These are phyloP conservation scores for Gallinago solitaria DNA, from an alignment of 2,797 vertebrate genomes.

Conservation along the genomic window DNA sequence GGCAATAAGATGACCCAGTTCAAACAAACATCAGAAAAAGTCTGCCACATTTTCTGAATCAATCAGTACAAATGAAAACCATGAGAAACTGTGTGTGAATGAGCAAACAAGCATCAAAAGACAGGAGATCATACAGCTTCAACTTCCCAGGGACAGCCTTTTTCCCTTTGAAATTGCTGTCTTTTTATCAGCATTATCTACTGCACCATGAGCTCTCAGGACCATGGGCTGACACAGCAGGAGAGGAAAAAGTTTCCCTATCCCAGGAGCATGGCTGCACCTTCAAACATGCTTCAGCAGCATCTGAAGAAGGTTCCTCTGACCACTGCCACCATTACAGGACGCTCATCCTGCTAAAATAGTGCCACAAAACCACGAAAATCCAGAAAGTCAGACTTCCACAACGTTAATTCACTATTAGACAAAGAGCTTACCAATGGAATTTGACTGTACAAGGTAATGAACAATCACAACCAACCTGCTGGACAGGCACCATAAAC, in stretches of 20 bases:
- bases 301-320: not conserved
- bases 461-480: not conserved
- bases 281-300: fast-evolving
- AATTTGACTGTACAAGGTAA: not conserved
- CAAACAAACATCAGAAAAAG: not conserved
- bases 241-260: not conserved
- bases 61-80: not conserved
- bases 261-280: not conserved
- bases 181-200: not conserved
- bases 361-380: not conserved
- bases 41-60: not conserved
- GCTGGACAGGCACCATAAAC: not conserved
- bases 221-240: fast-evolving
- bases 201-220: not conserved
- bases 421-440: not conserved
- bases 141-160: not conserved
- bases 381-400: not conserved
- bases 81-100: not conserved
- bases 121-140: not conserved
- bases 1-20: not conserved
- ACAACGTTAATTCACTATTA: not conserved
- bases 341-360: not conserved
- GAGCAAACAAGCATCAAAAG: not conserved
- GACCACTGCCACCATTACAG: not conserved
- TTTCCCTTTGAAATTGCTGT: not conserved